These are phyloP conservation scores for Ispidina lecontei DNA, from an alignment of 2,797 vertebrate species.

Conservation along the genomic window DNA sequence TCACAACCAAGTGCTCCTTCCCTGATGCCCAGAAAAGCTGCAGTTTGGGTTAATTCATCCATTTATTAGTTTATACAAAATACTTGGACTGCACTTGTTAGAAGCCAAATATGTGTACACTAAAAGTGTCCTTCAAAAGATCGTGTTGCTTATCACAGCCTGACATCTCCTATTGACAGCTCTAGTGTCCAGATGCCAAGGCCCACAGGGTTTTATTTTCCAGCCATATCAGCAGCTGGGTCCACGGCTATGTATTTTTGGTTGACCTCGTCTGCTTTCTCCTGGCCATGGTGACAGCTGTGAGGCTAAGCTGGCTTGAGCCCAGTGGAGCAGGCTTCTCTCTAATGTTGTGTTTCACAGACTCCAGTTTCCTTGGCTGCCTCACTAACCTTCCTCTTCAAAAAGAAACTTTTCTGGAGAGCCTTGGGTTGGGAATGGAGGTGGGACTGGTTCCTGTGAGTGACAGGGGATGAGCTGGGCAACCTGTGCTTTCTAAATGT, in stretches of 20 bases:
- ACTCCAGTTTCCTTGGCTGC: not conserved
- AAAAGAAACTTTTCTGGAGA: not conserved
- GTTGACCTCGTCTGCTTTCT: not conserved
- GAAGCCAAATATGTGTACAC: no score
- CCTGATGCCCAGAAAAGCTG: not conserved
- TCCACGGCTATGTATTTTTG: not conserved
- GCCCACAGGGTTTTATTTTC: not conserved
- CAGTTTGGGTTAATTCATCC: accelerated
- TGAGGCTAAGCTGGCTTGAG: constrained; percentile 9
- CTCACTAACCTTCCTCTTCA: not conserved
- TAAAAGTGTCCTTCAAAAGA: not conserved
- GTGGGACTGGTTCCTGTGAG: not conserved
- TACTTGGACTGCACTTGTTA: accelerated
- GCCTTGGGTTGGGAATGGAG: not conserved
- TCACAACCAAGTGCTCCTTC: not conserved
- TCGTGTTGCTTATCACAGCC: not conserved
- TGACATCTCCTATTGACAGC: not conserved
- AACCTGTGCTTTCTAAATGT: not conserved
- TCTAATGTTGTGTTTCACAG: not conserved
- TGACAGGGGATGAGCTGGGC: not conserved
- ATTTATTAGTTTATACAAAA: accelerated
- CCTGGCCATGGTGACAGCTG: not conserved
- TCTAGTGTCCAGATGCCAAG: constrained; percentile 4
- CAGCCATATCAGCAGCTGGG: constrained; percentile 18
- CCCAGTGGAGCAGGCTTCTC: not conserved